Conservation (phyloP, 1,140 invertebrate genomes). For the Micrasema minimum region DNA sequence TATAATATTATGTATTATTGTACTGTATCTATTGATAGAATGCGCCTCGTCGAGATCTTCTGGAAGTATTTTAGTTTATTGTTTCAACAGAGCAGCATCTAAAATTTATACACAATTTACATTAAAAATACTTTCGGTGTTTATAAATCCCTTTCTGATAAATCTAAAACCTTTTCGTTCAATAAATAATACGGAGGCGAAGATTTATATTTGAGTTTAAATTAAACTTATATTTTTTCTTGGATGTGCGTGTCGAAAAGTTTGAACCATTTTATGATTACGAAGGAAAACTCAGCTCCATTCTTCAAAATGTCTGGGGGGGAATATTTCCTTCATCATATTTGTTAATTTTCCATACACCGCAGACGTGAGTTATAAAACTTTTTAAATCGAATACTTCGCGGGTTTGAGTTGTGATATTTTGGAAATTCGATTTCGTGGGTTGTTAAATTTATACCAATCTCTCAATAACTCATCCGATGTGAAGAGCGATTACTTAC, state of each 20-base stretch:
- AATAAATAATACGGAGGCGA: background rate
- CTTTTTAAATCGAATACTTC: too few species aligned
- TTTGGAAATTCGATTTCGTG: too few species aligned
- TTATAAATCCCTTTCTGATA: conserved; percentile 8
- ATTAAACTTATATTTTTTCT: conserved; percentile 5
- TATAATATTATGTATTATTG: too few species aligned
- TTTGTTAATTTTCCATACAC: conserved; percentile 16
- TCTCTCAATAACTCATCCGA: too few species aligned
- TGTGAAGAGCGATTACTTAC: conserved; percentile 6
- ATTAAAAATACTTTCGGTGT: background rate
- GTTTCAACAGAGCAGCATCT: too few species aligned
- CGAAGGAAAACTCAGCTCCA: background rate
- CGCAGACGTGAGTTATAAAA: too few species aligned
- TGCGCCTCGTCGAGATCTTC: too few species aligned
- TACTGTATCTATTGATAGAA: too few species aligned
- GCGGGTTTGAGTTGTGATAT: too few species aligned
- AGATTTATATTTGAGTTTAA: conserved; percentile 17
- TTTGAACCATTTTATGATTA: conserved; percentile 7
- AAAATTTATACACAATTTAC: too few species aligned
- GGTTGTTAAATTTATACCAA: too few species aligned
- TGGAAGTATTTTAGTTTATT: too few species aligned
- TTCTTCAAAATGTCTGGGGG: background rate
- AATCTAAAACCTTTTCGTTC: conserved; percentile 7
- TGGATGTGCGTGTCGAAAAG: conserved; percentile 10
- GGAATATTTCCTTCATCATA: background rate